A percentile compares a stretch with the other conserved stretches of the same genome.
These are phyloP conservation scores for Phyto melanocephala DNA, from an alignment of 2,888 invertebrate species.

Conservation along the genomic window DNA sequence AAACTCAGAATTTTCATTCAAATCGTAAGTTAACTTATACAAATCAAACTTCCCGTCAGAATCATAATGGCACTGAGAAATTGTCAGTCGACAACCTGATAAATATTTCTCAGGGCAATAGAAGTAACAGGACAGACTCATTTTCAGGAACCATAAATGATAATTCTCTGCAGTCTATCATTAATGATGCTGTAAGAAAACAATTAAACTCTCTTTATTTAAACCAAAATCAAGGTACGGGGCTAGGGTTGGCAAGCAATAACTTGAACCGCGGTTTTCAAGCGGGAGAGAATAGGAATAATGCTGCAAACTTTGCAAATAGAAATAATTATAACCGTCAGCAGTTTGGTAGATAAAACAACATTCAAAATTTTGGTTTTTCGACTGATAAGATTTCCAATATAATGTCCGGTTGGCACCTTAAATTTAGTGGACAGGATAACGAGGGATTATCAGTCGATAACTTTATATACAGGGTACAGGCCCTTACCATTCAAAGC, in stretches of 20 bases:
- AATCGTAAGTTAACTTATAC: not conserved
- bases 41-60: not conserved
- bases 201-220: not conserved
- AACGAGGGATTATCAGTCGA: conserved; percentile 6
- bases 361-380: not conserved
- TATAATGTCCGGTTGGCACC: conserved; percentile 7
- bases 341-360: not conserved
- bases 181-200: not conserved
- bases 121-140: not conserved
- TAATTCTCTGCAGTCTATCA: not conserved
- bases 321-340: not conserved
- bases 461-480: conserved; percentile 18
- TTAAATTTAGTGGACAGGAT: conserved; percentile 2
- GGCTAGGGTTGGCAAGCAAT: not conserved
- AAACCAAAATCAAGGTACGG: not conserved
- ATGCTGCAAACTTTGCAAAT: not conserved
- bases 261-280: not conserved
- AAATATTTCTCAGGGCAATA: not conserved
- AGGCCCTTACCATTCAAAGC: conserved; percentile 2
- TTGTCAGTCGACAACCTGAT: not conserved
- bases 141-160: not conserved
- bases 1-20: not conserved
- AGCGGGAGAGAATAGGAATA: not conserved
- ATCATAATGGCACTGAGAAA: not conserved
- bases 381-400: conserved; percentile 14